Evolutionary conservation across 1,140 invertebrate species (phyloP).

Genomic region (Diabrotica virgifera): DNA sequence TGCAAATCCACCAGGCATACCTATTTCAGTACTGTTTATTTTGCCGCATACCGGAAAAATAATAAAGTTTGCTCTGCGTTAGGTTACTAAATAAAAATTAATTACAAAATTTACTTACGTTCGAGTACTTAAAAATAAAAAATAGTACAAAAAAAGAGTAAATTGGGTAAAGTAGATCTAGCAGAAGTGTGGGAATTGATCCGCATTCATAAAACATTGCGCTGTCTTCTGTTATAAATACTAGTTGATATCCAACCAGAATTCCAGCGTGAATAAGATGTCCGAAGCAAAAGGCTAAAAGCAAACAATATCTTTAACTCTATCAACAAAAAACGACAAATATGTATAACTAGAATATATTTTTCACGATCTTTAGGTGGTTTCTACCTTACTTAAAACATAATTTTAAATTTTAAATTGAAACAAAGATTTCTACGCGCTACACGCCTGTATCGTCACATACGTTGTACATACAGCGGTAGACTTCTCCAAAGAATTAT

Average conservation of each 20-base stretch:
- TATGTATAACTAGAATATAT: no score
- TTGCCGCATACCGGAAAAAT: no score
- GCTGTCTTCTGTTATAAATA: constrained; percentile 53
- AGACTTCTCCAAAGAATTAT: no score
- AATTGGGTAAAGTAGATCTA: constrained; percentile 62
- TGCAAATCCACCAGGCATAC: no score
- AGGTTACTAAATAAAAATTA: constrained; percentile 4
- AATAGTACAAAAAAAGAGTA: constrained; percentile 70
- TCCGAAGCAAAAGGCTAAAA: constrained; percentile 70
- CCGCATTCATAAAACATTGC: constrained; percentile 51
- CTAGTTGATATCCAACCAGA: constrained; percentile 61
- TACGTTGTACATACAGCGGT: no score
- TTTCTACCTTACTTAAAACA: no score
- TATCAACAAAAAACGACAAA: not conserved
- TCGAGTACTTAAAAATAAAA: constrained; percentile 76
- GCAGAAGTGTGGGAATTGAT: constrained; percentile 51
- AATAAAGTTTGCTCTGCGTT: no score
- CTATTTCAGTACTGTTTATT: no score
- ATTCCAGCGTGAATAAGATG: constrained; percentile 68
- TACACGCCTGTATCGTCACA: no score
- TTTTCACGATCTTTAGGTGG: no score
- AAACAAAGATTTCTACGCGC: no score
- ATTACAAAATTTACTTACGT: constrained; percentile 52
- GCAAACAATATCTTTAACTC: constrained; percentile 14
- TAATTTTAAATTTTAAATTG: no score